Evolutionary conservation across 53 echinoderm and acorn worm genomes (phyloP), one percentile per base, ranked within the genome.

Genomic region (Paelopatides confundens): DNA sequence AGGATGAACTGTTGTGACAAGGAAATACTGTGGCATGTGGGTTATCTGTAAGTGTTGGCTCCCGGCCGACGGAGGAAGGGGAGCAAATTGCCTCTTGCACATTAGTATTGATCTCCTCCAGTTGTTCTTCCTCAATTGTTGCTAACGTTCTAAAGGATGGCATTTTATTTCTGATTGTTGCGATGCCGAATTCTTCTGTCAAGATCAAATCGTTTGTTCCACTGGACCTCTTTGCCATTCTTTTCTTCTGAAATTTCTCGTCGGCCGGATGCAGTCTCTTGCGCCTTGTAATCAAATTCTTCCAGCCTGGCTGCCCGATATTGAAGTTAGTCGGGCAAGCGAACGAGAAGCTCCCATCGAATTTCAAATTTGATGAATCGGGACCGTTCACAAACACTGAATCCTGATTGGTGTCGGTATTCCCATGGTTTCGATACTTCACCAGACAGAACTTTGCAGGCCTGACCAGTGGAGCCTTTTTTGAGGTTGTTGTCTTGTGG

Each of bases 51-150:
- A 12, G 9, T 10, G 9, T 43, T 43, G 43, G 9, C 18, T 21
- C 58, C 15, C 58, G 21, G 58, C 21, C 2, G 14, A 31, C 68
- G 0, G 68, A 27, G 6, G 31, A 31, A 12, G 68, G 33, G 11
- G 68, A 26, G 9, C 68, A 11, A 26, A 10, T 34, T 18, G 32
- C 13, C 68, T 67, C 68, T 26, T 67, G 30, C 8, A 43, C 43
- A 10, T 43, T 43, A 43, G 43, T 12, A 63, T 8, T 63, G 32
- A 38, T 37, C 29, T 87, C 64, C 40, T 95, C 96, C 23, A 66
- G 64, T 5, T 85, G 51, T 69, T 96, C 96, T 50, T 96, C 96
- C 24, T 91, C 85, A 18, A 96, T 96, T 2, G 96, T 96, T n/a
- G 96, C 96, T 33, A 96, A 76, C 5, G 89, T 96, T 74, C 71